Base-by-base conservation (phyloP, 2,888 invertebrate species). In the Brenthis ino region DNA sequence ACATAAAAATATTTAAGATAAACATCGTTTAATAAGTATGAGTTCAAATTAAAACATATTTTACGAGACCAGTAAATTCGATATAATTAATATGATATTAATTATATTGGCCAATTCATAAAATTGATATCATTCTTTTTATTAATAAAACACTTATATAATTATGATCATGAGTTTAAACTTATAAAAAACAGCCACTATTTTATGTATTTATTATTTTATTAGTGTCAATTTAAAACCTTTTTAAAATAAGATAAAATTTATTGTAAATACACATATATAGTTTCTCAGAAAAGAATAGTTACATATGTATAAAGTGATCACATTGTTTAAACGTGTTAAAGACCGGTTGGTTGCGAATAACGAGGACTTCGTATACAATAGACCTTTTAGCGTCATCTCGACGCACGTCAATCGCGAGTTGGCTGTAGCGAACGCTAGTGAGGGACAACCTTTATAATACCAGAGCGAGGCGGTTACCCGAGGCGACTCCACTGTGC, bases 301-400 rank as follows among this genome's bases (percentile, higher is more conserved):
- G 67, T 66, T 76, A 77, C 75, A 78, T 88, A 90, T 85, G 88
- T 91, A 90, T 90, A 87, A 82, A 90, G 89, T 89, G 88, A 91
- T 91, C 90, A 83, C 81, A 91, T 89, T 89, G 91, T 91, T 84
- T 81, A 79, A 85, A 79, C 87, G 91, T 89, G 92, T 91, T 92
- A 91, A 92, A 88, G 91, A 91, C 91, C 90, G 92, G 91, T 91
- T 82, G 84, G 85, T 80, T 80, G 78, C 78, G 81, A 80, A 82
- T 92, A 91, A 92, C 91, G 91, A 92, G 91, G 87, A 80, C 85
- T 86, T 86, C 86, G 92, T 90, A 92, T 93, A 93, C 93, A 93
- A 93, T 93, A 91, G 92, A 90, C 91, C 93, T 92, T 91, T 93
- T 93, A 93, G 88, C 88, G 93, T 93, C 93, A 91, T 83, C 85